These are phyloP conservation scores for Poeciliopsis occidentalis DNA, from an alignment of 2,113 vertebrate species.

Conservation along the genomic window DNA sequence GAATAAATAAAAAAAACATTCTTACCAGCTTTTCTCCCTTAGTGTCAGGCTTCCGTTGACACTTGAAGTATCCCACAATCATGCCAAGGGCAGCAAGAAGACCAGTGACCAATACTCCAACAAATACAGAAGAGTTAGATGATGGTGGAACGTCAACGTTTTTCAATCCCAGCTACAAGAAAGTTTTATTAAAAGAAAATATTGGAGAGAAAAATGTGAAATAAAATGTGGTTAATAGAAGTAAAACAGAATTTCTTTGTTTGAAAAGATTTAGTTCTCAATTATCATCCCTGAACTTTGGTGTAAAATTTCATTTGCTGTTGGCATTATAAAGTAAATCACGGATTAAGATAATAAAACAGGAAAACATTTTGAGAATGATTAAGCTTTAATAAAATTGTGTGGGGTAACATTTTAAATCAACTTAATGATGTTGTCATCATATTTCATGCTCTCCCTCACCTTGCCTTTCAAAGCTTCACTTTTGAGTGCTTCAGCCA, in stretches of 20 bases:
- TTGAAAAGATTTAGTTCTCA: not conserved
- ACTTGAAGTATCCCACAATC: constrained; percentile 80
- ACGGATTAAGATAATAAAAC: too few relatives aligned
- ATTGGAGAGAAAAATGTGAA: not conserved
- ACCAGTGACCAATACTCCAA: constrained; percentile 85
- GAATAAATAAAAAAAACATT: constrained; percentile 18
- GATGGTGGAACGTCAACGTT: constrained; percentile 5
- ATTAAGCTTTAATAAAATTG: too few relatives aligned
- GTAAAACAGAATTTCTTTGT: not conserved
- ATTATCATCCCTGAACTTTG: not conserved
- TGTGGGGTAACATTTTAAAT: too few relatives aligned
- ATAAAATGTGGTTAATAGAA: not conserved
- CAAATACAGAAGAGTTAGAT: constrained; percentile 81
- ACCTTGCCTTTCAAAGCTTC: constrained; percentile 50
- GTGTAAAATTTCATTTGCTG: not conserved
- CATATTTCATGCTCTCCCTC: not conserved
- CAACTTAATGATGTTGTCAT: not conserved
- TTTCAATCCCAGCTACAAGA: constrained; percentile 44
- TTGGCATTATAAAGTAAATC: not conserved
- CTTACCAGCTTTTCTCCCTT: constrained; percentile 89
- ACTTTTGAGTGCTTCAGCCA: constrained; percentile 35
- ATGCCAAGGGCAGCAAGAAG: constrained; percentile 82
- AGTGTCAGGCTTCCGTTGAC: constrained; percentile 77
- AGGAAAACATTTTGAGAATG: too few relatives aligned
- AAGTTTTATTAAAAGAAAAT: not conserved